phyloP scores from a whole-genome alignment of 2,888 invertebrate genomes.

The Cecidostiba fungosa region DNA sequence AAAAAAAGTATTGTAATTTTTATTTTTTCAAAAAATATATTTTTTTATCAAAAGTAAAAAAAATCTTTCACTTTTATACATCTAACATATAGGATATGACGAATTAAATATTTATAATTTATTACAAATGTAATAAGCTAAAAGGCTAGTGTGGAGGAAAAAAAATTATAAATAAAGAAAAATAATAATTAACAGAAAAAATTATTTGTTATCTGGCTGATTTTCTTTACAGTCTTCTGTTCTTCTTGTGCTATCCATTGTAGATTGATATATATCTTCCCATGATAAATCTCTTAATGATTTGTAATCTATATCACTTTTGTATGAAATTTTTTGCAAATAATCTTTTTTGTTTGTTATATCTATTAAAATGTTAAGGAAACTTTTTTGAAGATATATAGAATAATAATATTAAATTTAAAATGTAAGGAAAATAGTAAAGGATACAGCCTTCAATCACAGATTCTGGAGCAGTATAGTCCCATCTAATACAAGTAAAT shows the following conservation, averaged over 20 bases:
- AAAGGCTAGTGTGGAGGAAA: background rate
- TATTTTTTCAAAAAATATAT: slow-evolving; percentile 54
- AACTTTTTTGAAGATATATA: slow-evolving; percentile 14
- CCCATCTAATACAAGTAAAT: slow-evolving; percentile 67
- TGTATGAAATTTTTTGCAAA: slow-evolving; percentile 68
- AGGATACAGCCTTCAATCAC: slow-evolving; percentile 67
- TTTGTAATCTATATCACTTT: slow-evolving; percentile 59
- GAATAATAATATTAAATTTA: background rate
- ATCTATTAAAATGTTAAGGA: slow-evolving; percentile 63
- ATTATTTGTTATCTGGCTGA: slow-evolving; percentile 53
- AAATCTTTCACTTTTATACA: slow-evolving; percentile 37
- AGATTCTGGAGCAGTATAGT: slow-evolving; percentile 61
- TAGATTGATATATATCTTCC: slow-evolving; percentile 68
- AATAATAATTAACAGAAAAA: background rate
- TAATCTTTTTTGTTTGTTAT: slow-evolving; percentile 69
- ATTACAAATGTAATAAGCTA: no score
- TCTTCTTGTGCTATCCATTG: slow-evolving; percentile 14
- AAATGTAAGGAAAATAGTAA: slow-evolving; percentile 42
- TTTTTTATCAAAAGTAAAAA: slow-evolving; percentile 44
- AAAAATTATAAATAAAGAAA: background rate
- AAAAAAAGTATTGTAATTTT: slow-evolving; percentile 45
- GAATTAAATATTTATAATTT: no score
- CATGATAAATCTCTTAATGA: slow-evolving; percentile 67
- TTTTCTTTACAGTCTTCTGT: slow-evolving; percentile 64
- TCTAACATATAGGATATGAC: background rate